A percentile compares a stretch with the other conserved stretches of the same genome.
Evolutionary conservation across 2,888 invertebrate genomes (phyloP).

Genomic region (Poecilus cupreus): DNA sequence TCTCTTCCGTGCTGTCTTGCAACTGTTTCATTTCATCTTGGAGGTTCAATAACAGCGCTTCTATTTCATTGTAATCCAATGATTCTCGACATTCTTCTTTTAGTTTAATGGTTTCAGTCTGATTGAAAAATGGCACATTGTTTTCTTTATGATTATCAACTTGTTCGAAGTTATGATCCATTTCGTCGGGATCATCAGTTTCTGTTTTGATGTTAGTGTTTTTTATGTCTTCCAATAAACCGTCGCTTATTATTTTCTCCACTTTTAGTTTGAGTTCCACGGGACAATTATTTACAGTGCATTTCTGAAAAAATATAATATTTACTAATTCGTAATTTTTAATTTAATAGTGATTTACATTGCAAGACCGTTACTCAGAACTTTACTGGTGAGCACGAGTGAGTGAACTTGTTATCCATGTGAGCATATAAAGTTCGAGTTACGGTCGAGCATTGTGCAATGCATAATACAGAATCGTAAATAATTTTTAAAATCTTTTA

Average conservation of each 20-base stretch:
- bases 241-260: constrained; percentile 42
- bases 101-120: constrained; percentile 55
- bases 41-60: constrained; percentile 40
- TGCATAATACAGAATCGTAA: no score
- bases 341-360: no score
- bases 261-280: constrained; percentile 51
- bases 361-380: no score
- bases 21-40: constrained; percentile 53
- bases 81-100: constrained; percentile 44
- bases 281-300: constrained; percentile 56
- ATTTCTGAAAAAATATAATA: constrained; percentile 44
- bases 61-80: constrained; percentile 41
- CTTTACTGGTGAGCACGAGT: no score
- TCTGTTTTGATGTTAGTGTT: constrained; percentile 49
- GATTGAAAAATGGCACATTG: constrained; percentile 54
- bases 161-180: constrained; percentile 38
- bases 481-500: no score
- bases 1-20: constrained; percentile 48
- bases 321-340: neutral
- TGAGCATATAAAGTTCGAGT: no score
- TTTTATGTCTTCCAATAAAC: constrained; percentile 53
- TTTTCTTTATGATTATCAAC: constrained; percentile 57
- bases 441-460: no score
- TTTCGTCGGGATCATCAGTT: constrained; percentile 38
- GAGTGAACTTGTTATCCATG: no score